Conservation (phyloP, 2,113 vertebrate species). For the Caretta caretta region DNA sequence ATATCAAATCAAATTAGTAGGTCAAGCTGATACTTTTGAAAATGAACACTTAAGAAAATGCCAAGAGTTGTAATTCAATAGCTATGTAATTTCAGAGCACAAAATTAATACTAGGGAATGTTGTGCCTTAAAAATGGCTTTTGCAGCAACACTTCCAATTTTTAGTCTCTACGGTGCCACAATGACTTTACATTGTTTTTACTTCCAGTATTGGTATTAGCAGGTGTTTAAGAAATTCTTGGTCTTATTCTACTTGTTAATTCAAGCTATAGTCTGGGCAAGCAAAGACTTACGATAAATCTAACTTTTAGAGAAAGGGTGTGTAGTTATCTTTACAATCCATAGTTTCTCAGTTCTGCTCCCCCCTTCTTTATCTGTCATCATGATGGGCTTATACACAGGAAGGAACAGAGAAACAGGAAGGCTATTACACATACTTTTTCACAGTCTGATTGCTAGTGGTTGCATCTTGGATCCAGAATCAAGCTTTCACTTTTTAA, state of each 20-base stretch:
- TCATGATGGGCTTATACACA: background rate
- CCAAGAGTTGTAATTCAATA: background rate
- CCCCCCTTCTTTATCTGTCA: background rate
- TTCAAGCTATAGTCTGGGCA: background rate
- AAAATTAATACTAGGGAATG: background rate
- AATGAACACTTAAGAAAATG: background rate
- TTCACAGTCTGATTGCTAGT: slow-evolving; percentile 3
- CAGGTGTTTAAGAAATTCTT: background rate
- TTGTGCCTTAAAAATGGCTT: background rate
- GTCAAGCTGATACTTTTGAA: background rate
- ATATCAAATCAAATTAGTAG: background rate
- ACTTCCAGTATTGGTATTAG: background rate
- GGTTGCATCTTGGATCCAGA: background rate
- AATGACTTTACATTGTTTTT: no score
- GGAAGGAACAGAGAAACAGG: background rate
- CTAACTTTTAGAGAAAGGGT: background rate
- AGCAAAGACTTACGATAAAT: background rate
- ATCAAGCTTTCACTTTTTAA: background rate
- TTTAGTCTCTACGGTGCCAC: no score
- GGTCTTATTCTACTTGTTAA: background rate
- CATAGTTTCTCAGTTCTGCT: background rate
- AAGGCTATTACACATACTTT: background rate
- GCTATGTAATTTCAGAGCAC: background rate
- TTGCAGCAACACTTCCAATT: background rate
- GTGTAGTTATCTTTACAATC: slow-evolving; percentile 6